Evolutionary conservation across 2,113 vertebrate species (phyloP).

Genomic region (Pycnonotus jocosus): DNA sequence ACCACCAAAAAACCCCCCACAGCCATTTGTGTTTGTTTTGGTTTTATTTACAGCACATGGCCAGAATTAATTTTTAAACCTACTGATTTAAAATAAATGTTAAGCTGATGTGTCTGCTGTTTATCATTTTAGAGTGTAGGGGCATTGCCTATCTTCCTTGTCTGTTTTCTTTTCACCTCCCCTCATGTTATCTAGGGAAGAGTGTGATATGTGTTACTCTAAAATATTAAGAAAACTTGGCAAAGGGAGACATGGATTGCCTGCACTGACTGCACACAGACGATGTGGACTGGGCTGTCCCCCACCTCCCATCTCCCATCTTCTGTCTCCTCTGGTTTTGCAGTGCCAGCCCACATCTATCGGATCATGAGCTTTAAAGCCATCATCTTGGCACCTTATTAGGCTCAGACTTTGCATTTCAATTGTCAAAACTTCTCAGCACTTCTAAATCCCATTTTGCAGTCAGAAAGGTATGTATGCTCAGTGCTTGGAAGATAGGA

Average conservation of each 20-base stretch:
- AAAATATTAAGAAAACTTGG: not conserved
- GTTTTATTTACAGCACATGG: not conserved
- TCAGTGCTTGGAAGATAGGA: not conserved
- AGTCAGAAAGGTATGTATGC: not conserved
- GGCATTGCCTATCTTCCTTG: not conserved
- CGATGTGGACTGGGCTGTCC: not conserved
- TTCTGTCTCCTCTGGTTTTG: not conserved
- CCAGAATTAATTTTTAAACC: not conserved
- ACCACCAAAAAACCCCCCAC: fast-evolving
- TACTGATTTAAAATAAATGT: not conserved
- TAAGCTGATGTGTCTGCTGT: not conserved
- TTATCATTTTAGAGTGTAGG: not conserved
- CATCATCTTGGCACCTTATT: not conserved
- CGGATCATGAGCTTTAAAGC: not conserved
- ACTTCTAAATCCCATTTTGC: not conserved
- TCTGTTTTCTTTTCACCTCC: not conserved
- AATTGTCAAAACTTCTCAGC: not conserved
- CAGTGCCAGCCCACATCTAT: not conserved
- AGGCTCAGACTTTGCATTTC: not conserved
- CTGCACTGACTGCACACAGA: not conserved
- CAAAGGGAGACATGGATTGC: not conserved
- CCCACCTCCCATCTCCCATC: not conserved
- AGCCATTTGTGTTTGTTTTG: not conserved
- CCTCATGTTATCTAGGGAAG: not conserved
- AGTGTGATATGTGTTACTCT: not conserved